Conservation (phyloP, 1,140 invertebrate species). For the Orchesella cincta region DNA sequence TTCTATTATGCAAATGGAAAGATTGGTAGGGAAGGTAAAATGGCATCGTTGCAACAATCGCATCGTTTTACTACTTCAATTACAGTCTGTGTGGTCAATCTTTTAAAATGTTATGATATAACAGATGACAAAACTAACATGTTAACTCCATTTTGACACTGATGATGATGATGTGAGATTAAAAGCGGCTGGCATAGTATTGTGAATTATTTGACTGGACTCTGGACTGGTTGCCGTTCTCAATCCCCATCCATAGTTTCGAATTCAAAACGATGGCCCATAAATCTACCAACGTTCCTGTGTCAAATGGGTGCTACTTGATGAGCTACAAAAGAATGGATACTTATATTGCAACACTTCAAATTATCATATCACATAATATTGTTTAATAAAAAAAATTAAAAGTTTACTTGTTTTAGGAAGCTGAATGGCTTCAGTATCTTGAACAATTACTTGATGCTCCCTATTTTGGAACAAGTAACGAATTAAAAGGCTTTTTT, state of each 20-base stretch:
- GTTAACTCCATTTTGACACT: neutral
- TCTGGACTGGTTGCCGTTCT: neutral
- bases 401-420: constrained; percentile 65
- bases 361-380: neutral
- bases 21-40: no score
- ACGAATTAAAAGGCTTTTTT: constrained; percentile 82
- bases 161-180: neutral
- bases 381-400: neutral
- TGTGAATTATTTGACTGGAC: no score
- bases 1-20: no score
- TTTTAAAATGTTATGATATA: neutral
- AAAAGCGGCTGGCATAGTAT: no score
- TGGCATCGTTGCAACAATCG: neutral
- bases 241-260: constrained; percentile 3
- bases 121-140: neutral
- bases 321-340: neutral
- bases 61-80: neutral
- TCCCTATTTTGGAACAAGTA: constrained; percentile 80
- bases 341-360: neutral
- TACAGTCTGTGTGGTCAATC: no score
- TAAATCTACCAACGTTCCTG: constrained; percentile 7
- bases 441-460: constrained; percentile 77
- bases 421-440: constrained; percentile 76
- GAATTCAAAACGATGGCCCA: constrained; percentile 15
- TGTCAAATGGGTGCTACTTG: constrained; percentile 56